Evolutionary conservation across 2,113 vertebrate genomes (phyloP).

Genomic region (Spheniscus mendiculus): DNA sequence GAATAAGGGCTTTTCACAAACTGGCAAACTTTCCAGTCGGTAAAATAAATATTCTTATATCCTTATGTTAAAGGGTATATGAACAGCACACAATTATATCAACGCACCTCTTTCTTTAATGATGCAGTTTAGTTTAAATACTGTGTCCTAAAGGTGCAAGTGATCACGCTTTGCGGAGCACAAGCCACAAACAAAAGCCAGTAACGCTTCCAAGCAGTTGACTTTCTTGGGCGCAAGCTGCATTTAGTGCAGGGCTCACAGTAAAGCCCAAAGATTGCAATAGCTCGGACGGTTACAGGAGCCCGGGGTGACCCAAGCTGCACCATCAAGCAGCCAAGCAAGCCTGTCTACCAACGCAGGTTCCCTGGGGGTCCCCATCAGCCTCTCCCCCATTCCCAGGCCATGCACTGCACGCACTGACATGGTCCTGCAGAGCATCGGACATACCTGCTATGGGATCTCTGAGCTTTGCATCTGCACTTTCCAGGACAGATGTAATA

Average conservation of each 20-base stretch:
- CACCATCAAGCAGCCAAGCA: neutral
- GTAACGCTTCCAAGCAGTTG: accelerated
- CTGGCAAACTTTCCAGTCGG: neutral
- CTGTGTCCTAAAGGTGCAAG: neutral
- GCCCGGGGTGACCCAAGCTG: neutral
- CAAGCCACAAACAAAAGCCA: neutral
- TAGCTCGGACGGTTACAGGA: neutral
- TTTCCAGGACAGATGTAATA: neutral
- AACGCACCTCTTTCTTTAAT: neutral
- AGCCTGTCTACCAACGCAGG: neutral
- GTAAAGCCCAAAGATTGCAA: neutral
- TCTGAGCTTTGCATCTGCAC: neutral
- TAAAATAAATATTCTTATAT: conserved; percentile 2
- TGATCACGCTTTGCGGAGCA: neutral
- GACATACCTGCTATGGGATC: neutral
- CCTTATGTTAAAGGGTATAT: neutral
- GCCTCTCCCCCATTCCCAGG: neutral
- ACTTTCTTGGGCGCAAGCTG: neutral
- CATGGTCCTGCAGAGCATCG: neutral
- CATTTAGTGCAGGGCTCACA: neutral
- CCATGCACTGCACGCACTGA: accelerated
- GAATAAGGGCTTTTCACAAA: neutral
- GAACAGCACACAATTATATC: neutral
- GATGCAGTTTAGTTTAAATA: neutral
- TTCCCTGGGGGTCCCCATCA: neutral